Conservation (phyloP, 2,113 vertebrate species). For the Haliaeetus leucogaster region DNA sequence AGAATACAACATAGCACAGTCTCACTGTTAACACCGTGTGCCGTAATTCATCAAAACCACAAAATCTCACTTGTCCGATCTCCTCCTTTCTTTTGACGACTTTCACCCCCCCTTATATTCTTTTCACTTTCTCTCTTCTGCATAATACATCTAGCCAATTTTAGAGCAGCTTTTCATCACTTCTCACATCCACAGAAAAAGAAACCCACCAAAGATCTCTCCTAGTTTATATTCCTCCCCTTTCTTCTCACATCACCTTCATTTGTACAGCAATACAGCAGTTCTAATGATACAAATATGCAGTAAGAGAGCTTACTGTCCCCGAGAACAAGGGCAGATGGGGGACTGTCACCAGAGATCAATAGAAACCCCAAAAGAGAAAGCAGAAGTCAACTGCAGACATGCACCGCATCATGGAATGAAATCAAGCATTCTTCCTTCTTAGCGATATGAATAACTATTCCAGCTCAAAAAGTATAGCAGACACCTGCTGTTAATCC, state of each 20-base stretch:
- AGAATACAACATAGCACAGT: background rate
- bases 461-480: background rate
- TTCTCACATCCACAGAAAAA: background rate
- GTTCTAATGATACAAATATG: fast-evolving
- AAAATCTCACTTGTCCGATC: background rate
- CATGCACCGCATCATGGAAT: fast-evolving
- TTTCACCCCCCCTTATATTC: background rate
- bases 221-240: background rate
- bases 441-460: background rate
- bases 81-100: background rate
- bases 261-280: background rate
- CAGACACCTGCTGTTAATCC: background rate
- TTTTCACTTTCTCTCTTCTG: background rate
- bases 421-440: background rate
- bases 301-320: background rate
- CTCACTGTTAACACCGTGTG: fast-evolving
- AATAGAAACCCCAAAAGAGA: background rate
- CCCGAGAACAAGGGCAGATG: background rate
- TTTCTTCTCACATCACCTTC: background rate
- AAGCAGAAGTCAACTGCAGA: background rate
- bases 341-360: background rate
- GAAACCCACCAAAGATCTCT: background rate
- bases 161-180: background rate
- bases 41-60: background rate
- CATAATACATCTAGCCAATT: background rate